Evolutionary conservation across 1,140 invertebrate species (phyloP), one percentile per base, ranked within the genome.

Genomic region (Calycopis cecrops): DNA sequence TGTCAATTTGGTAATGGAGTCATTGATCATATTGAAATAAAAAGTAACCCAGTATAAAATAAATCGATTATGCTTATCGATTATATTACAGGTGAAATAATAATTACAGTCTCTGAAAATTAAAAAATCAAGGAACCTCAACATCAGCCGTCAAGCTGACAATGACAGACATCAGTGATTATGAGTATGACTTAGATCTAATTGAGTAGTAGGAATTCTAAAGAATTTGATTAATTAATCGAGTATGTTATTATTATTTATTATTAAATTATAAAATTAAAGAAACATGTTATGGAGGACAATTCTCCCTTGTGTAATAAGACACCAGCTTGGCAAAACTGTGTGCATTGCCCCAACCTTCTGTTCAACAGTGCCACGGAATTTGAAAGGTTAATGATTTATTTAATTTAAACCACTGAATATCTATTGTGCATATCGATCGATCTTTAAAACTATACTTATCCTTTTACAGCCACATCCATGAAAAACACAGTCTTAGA

Each of bases 401-500:
- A 55, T 64, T 73, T 76, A 42, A 38, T 55, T 48, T 51, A 44
- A 50, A 12, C 28, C 0, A 17, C 40, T 52, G n/a, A 40, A 9
- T 17, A 10, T 21, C 54, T 51, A 48, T 9, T 56, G 33, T 28
- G 53, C 18, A 52, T 60, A 16, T 54, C 2, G 16, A 17, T 9
- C 10, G 28, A 28, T 18, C 55, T 40, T 48, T 54, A 42, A 14
- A 9, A 16, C 17, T 37, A 35, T 49, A 35, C 12, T 57, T 53
- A 57, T 49, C 40, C 56, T 59, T 77, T 80, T 57, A 9, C 74
- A 94, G 94, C 53, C 96, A 98, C 86, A 86, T 98, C 57, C 88
- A 94, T 61, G 91, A 93, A 51, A 91, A 92, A 56, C 96, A 98
- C 73, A 96, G 95, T 78, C 92, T 93, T 6, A 92, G 92, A 67